phyloP scores from a whole-genome alignment of 2,888 invertebrate species.

The Caenorhabditis zanzibari region DNA sequence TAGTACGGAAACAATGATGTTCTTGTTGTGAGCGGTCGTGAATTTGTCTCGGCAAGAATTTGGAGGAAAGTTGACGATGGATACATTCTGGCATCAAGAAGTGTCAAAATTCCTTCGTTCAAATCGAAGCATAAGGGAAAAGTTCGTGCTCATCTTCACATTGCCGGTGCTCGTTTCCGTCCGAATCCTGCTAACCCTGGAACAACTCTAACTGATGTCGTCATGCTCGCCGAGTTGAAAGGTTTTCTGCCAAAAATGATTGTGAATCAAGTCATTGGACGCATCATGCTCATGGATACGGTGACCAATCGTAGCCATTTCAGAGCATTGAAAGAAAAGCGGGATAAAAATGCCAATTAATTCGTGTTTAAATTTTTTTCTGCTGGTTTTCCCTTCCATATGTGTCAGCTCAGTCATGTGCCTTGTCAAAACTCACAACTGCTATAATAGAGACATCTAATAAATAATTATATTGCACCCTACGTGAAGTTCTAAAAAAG shows the following conservation, averaged over 20 bases:
- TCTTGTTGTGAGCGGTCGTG: conserved; percentile 76
- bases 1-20: conserved; percentile 80
- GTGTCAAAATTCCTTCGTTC: conserved; percentile 71
- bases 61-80: conserved; percentile 68
- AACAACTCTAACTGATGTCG: conserved; percentile 73
- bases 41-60: conserved; percentile 76
- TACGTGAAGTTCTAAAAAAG: neutral
- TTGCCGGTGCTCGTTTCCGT: conserved; percentile 75
- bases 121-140: conserved; percentile 67
- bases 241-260: conserved; percentile 75
- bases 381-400: conserved; percentile 16
- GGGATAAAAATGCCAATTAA: conserved; percentile 34
- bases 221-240: conserved; percentile 76
- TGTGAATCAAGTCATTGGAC: conserved; percentile 76
- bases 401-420: conserved; percentile 21
- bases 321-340: conserved; percentile 59
- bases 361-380: conserved; percentile 8
- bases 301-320: conserved; percentile 75
- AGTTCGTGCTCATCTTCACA: conserved; percentile 73
- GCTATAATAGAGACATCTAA: conserved; percentile 1
- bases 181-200: conserved; percentile 69
- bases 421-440: conserved; percentile 10
- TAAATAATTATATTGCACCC: neutral
- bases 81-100: conserved; percentile 73
- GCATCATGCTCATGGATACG: conserved; percentile 76